Base-by-base conservation (phyloP, 2,113 vertebrate genomes). In the Rallus limicola region DNA sequence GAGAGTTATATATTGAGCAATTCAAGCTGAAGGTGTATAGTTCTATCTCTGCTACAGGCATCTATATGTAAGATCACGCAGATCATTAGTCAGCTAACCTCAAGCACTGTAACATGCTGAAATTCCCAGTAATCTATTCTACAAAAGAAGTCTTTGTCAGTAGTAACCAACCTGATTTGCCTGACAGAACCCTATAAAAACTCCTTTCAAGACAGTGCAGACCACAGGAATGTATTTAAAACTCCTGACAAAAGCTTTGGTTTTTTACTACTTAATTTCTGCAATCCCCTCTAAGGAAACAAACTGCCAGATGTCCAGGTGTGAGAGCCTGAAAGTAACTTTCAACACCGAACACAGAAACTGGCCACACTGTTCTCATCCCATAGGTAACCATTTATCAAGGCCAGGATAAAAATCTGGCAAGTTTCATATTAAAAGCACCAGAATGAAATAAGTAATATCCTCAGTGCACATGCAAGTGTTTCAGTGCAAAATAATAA, bases 361-460 rank as follows among this genome's bases (percentile, higher is more conserved):
- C 5, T 5, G 5, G 72, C 38, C 48, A 75, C 9, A 1, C 62
- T 71, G 19, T 12, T 68, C 65, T 28, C 62, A 76, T 19, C 74
- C 38, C 72, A 65, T 1, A 53, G 16, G 46, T 11, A 60, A 90
- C 23, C 56, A 55, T 79, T 48, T 44, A 65, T 59, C 88, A 92
- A 89, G 26, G 11, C 63, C 48, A 53, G 25, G 65, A 88, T 65
- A 88, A 94, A 83, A 81, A 89, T 82, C 93, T 62, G 72, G 34
- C 62, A 58, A 82, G 62, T 76, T 84, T 62, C 53, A 79, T 86
- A 87, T 84, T 75, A 72, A 6, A 96, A 72, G 36, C 50, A 58
- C 25, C 92, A 72, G 65, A 86, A 82, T 28, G 26, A 90, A 91
- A 59, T 33, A 86, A 84, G 55, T 21, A 95, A 86, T 91, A 90